Evolutionary conservation across 2,113 vertebrate genomes (phyloP).

Genomic region (Catharus minimus): DNA sequence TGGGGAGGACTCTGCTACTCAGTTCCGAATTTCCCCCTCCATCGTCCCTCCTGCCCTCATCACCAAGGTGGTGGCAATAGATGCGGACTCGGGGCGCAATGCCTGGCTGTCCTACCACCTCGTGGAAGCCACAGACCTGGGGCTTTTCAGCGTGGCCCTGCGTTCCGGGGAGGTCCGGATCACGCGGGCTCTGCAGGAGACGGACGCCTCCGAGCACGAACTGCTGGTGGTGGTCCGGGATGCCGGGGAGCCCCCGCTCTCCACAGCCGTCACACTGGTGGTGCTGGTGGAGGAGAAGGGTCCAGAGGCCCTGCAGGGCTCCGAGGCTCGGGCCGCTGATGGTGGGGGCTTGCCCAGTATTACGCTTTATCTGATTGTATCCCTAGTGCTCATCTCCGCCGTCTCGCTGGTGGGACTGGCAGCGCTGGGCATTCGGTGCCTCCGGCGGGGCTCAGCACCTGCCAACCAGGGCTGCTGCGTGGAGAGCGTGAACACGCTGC

Average conservation of each 20-base stretch:
- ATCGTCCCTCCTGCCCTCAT: slow-evolving; percentile 76
- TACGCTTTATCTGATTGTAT: slow-evolving; percentile 85
- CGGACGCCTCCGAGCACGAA: slow-evolving; percentile 64
- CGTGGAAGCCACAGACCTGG: slow-evolving; percentile 71
- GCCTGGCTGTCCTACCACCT: slow-evolving; percentile 77
- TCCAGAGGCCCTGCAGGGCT: slow-evolving; percentile 71
- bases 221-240: slow-evolving; percentile 75
- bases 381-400: slow-evolving; percentile 82
- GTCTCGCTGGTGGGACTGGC: slow-evolving; percentile 74
- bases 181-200: slow-evolving; percentile 57
- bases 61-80: slow-evolving; percentile 81
- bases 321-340: slow-evolving; percentile 54
- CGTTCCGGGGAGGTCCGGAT: slow-evolving; percentile 78
- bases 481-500: slow-evolving; percentile 45
- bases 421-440: slow-evolving; percentile 52
- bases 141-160: slow-evolving; percentile 76
- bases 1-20: slow-evolving; percentile 49
- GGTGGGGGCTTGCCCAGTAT: slow-evolving; percentile 75
- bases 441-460: slow-evolving; percentile 15
- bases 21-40: slow-evolving; percentile 71
- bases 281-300: slow-evolving; percentile 77
- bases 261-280: slow-evolving; percentile 72
- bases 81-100: slow-evolving; percentile 78
- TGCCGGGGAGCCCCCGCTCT: slow-evolving; percentile 72
- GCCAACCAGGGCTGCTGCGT: slow-evolving; percentile 43